Conservation (phyloP, 2,888 invertebrate species). For the Deilephila porcellus region DNA sequence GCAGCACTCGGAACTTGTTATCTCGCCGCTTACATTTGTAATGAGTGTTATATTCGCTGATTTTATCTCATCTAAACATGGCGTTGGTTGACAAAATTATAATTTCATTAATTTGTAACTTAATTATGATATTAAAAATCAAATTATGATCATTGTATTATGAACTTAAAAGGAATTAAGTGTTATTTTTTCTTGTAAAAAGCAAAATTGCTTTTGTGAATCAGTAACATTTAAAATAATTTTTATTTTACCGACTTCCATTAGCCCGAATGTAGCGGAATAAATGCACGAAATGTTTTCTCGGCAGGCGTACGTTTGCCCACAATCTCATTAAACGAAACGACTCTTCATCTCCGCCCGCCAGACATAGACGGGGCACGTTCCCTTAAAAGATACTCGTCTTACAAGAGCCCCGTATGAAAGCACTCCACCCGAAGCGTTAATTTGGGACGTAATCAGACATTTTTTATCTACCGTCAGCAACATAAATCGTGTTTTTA, state of each 20-base stretch:
- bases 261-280: not conserved
- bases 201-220: not conserved
- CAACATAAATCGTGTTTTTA: slow-evolving; percentile 13
- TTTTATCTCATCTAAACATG: slow-evolving; percentile 17
- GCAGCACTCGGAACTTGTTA: slow-evolving; percentile 58
- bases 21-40: slow-evolving; percentile 12
- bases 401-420: slow-evolving; percentile 14
- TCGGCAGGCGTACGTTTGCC: slow-evolving; percentile 7
- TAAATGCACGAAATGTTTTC: not conserved
- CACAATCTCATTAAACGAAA: slow-evolving; percentile 24
- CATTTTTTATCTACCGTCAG: slow-evolving; percentile 11
- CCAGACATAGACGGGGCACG: slow-evolving; percentile 21
- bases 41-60: slow-evolving; percentile 21
- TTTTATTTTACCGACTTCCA: not conserved
- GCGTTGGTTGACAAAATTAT: not conserved
- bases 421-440: slow-evolving; percentile 18
- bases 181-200: not conserved
- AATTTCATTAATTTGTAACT: not conserved
- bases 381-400: slow-evolving; percentile 22
- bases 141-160: not conserved
- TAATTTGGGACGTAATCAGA: slow-evolving; percentile 26
- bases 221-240: not conserved
- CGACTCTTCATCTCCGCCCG: slow-evolving; percentile 19
- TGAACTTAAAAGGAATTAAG: not conserved
- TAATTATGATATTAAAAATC: not conserved